Conservation (phyloP, 2,797 vertebrate genomes). For the Mus spretus region DNA sequence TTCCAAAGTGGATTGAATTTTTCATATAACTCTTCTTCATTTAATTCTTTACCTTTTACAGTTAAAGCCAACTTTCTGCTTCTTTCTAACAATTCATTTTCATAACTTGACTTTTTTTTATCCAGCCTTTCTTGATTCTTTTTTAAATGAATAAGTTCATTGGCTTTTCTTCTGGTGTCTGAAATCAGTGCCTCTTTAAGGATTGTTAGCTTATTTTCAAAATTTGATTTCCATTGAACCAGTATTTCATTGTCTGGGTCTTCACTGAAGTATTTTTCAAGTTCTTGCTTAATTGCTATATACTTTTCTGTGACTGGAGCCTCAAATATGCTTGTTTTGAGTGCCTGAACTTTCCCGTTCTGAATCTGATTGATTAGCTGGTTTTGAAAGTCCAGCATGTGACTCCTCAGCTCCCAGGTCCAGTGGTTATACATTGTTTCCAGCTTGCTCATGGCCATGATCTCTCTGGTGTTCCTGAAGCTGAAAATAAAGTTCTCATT, state of each 20-base stretch:
- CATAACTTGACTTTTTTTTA: slow-evolving; percentile 74
- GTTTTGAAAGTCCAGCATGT: slow-evolving; percentile 84
- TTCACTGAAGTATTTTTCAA: slow-evolving; percentile 80
- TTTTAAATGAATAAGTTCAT: slow-evolving; percentile 63
- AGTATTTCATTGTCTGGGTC: slow-evolving; percentile 80
- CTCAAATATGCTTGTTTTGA: slow-evolving; percentile 6
- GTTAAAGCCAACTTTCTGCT: slow-evolving; percentile 74
- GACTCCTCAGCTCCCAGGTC: slow-evolving; percentile 87
- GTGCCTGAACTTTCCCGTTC: slow-evolving; percentile 67
- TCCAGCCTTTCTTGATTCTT: slow-evolving; percentile 63
- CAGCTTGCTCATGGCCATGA: slow-evolving; percentile 86
- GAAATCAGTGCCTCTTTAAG: slow-evolving; percentile 69
- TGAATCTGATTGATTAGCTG: slow-evolving; percentile 82
- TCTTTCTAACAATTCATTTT: slow-evolving; percentile 78
- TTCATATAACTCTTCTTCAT: slow-evolving; percentile 63
- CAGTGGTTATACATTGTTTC: slow-evolving; percentile 86
- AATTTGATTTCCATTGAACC: slow-evolving; percentile 82
- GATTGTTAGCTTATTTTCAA: slow-evolving; percentile 74
- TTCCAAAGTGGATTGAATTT: slow-evolving; percentile 76
- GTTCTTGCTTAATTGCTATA: slow-evolving; percentile 70
- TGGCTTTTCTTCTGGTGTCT: slow-evolving; percentile 60
- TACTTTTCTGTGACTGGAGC: slow-evolving; percentile 66
- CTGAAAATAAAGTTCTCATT: slow-evolving; percentile 90
- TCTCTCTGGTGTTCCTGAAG: slow-evolving; percentile 88
- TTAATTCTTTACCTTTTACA: slow-evolving; percentile 58